Percentiles rank a stretch among this genome's conserved stretches.
phyloP scores from a whole-genome alignment of 1,140 invertebrate genomes.

The Plectrocnemia conspersa region DNA sequence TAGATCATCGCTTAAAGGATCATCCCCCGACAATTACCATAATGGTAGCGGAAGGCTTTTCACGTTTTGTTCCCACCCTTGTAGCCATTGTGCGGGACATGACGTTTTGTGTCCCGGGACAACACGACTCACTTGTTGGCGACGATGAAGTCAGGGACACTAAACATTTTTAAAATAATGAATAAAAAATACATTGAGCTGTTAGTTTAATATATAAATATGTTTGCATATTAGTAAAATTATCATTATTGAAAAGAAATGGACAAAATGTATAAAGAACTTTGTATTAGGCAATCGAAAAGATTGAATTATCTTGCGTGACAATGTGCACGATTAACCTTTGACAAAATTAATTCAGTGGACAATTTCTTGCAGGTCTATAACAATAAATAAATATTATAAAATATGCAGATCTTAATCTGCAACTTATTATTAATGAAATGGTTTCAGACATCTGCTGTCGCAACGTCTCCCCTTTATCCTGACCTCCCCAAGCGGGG shows the following conservation, averaged over 20 bases:
- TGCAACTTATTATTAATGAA: not conserved
- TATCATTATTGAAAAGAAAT: not conserved
- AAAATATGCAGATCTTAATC: slow-evolving; percentile 11
- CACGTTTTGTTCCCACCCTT: not conserved
- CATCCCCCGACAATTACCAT: slow-evolving; percentile 20
- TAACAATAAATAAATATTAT: not conserved
- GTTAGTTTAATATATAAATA: not conserved
- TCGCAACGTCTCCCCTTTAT: slow-evolving; percentile 11
- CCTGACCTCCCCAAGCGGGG: slow-evolving; percentile 22
- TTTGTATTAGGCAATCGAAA: not conserved
- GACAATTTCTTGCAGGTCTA: not conserved
- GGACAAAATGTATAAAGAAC: not conserved
- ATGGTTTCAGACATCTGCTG: not conserved
- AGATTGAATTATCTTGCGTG: too few relatives aligned
- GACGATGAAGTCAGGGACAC: not conserved
- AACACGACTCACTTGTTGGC: slow-evolving; percentile 21
- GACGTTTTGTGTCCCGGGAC: slow-evolving; percentile 16
- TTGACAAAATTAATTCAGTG: too few relatives aligned
- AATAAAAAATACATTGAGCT: not conserved
- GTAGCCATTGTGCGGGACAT: slow-evolving; percentile 15
- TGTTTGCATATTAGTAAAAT: not conserved
- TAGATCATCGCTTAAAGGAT: too few relatives aligned
- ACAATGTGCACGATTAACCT: too few relatives aligned
- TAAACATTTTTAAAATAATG: not conserved
- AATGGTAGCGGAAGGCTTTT: slow-evolving; percentile 16